A percentile compares a stretch with the other conserved stretches of the same genome.
phyloP scores from a whole-genome alignment of 2,888 invertebrate genomes.

The Trichogramma dendrolimi region DNA sequence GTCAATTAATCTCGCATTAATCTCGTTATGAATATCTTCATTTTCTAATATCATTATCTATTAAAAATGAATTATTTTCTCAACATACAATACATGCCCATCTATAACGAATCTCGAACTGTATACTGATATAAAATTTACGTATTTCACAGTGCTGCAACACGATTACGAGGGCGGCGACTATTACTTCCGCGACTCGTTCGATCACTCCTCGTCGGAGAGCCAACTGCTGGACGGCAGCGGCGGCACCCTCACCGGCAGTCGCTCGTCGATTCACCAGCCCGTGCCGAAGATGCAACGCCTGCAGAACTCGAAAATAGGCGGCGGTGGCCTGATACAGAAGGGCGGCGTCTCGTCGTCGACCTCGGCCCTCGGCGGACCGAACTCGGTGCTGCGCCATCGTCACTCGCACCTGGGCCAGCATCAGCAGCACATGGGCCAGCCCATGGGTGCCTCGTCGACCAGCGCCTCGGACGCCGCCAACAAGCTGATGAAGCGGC shows the following conservation, averaged over 20 bases:
- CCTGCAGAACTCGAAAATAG: conserved; percentile 47
- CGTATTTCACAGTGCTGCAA: conserved; percentile 44
- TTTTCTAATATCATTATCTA: too few relatives aligned
- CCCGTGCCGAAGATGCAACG: conserved; percentile 50
- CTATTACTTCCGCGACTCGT: conserved; percentile 71
- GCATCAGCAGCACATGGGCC: conserved; percentile 20
- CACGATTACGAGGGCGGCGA: conserved; percentile 55
- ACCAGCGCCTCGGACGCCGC: conserved; percentile 25
- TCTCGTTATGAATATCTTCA: too few relatives aligned
- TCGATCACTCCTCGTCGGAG: conserved; percentile 77
- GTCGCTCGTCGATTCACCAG: conserved; percentile 40
- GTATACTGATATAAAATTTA: background rate
- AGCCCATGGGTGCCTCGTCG: conserved; percentile 9
- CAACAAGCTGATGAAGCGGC: conserved; percentile 28
- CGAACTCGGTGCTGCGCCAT: conserved; percentile 9
- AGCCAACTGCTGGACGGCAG: conserved; percentile 60
- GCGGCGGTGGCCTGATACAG: conserved; percentile 22
- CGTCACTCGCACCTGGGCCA: conserved; percentile 18
- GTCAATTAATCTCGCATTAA: too few relatives aligned
- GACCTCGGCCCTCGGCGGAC: background rate
- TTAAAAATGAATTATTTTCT: too few relatives aligned
- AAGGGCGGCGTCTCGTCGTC: conserved; percentile 19
- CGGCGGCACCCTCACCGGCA: conserved; percentile 31
- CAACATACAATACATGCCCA: too few relatives aligned
- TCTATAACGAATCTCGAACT: too few relatives aligned